Evolutionary conservation across 2,113 vertebrate genomes (phyloP).

Genomic region (Pangasianodon gigas): DNA sequence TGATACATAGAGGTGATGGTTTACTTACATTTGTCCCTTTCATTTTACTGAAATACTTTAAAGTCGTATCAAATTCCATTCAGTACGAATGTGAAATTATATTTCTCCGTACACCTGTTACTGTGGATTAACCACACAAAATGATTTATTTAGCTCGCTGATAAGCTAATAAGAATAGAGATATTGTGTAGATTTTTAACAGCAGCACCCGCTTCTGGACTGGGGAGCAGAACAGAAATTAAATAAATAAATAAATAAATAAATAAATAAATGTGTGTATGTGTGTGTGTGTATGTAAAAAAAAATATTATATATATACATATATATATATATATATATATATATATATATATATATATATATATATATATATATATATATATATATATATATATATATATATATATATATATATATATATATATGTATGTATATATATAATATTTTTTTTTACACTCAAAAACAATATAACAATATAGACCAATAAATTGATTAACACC

Average conservation of each 20-base stretch:
- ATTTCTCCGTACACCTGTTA: background rate
- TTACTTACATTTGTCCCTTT: background rate
- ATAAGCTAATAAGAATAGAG: background rate
- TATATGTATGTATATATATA: background rate
- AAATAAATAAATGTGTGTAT: too few species aligned
- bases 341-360: background rate
- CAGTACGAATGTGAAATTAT: background rate
- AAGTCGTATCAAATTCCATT: background rate
- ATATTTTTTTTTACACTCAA: background rate
- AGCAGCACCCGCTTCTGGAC: background rate
- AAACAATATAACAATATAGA: too few species aligned
- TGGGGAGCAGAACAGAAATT: background rate
- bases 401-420: background rate
- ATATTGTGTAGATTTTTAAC: background rate
- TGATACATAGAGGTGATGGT: background rate
- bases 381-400: background rate
- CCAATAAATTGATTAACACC: too few species aligned
- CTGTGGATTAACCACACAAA: background rate
- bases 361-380: background rate
- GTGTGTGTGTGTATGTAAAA: too few species aligned
- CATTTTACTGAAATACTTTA: background rate
- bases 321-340: background rate
- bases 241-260: background rate
- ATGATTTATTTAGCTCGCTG: background rate
- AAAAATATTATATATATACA: too few species aligned